Evolutionary conservation across 1,140 invertebrate species (phyloP).

Genomic region (Ceratoteleas bidentatus): DNA sequence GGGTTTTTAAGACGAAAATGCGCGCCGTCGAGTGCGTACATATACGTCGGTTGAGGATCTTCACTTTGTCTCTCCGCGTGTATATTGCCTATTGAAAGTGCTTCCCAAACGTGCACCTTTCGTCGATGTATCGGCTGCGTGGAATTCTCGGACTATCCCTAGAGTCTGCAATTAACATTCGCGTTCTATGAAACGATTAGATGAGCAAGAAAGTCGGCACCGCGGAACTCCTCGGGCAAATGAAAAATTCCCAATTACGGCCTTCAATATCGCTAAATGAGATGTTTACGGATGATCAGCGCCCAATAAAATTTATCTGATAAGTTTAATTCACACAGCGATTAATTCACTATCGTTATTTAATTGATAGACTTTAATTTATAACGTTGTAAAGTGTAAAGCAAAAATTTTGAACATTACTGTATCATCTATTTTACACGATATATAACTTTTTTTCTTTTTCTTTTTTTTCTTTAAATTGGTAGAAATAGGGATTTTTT

Average conservation of each 20-base stretch:
- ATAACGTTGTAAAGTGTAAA: no score
- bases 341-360: no score
- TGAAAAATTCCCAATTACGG: neutral
- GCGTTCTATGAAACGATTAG: constrained; percentile 37
- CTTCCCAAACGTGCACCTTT: constrained; percentile 38
- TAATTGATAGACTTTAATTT: no score
- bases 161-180: constrained; percentile 72
- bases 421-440: no score
- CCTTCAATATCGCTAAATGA: neutral
- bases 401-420: no score
- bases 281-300: neutral
- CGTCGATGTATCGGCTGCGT: constrained; percentile 35
- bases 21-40: no score
- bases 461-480: no score
- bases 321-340: no score
- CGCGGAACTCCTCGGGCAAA: constrained; percentile 1
- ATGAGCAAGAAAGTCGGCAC: constrained; percentile 8
- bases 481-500: no score
- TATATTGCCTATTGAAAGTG: constrained; percentile 40
- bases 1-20: no score
- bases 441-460: neutral
- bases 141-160: constrained; percentile 57
- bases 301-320: no score
- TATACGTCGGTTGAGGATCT: constrained; percentile 38
- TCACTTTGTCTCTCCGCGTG: constrained; percentile 46